These are phyloP conservation scores for Propsilocerus akamusi DNA, from an alignment of 1,140 invertebrate genomes.

Conservation along the genomic window DNA sequence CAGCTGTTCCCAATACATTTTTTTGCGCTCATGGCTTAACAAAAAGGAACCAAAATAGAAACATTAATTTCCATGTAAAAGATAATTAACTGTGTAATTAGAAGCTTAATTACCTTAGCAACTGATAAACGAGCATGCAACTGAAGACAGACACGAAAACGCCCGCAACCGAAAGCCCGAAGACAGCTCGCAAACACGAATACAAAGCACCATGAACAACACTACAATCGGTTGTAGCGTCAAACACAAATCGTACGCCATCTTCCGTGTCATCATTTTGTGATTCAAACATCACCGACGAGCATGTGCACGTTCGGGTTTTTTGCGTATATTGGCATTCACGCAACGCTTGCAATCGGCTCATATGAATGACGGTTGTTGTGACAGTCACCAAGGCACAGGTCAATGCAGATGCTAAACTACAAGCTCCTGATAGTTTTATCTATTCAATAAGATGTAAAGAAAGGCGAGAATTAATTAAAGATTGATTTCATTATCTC, in stretches of 20 bases:
- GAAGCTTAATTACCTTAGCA: conserved; percentile 53
- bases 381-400: conserved; percentile 79
- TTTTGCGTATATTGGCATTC: conserved; percentile 71
- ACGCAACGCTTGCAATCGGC: conserved; percentile 62
- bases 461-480: not conserved
- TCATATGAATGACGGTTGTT: conserved; percentile 86
- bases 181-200: conserved; percentile 67
- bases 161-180: conserved; percentile 72
- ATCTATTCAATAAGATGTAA: conserved; percentile 36
- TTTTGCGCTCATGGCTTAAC: conserved; percentile 70
- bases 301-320: conserved; percentile 58
- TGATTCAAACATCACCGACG: conserved; percentile 38
- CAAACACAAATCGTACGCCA: conserved; percentile 50
- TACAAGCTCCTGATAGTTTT: conserved; percentile 68
- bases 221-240: conserved; percentile 66
- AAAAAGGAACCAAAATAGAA: conserved; percentile 7
- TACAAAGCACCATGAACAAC: conserved; percentile 74
- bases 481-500: too few species aligned
- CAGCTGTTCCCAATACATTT: conserved; percentile 85
- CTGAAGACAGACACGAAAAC: conserved; percentile 80
- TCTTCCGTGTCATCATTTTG: conserved; percentile 20
- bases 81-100: not conserved
- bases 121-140: conserved; percentile 77
- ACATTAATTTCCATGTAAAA: not conserved
- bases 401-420: conserved; percentile 61